Conservation (phyloP, 2,888 invertebrate genomes). For the Periphyllus acericola region DNA sequence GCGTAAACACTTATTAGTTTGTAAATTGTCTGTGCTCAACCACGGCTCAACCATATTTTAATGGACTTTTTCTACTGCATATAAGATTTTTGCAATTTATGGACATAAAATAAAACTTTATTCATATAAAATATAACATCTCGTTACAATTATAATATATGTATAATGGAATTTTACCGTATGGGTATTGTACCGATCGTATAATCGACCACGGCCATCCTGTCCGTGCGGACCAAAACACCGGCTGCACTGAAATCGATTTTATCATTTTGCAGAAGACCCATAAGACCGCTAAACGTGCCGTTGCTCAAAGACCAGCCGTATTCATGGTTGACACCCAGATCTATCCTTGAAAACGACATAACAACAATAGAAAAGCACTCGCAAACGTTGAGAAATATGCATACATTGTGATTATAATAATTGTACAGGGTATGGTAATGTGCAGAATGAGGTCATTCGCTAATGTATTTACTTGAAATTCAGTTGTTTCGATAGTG, state of each 20-base stretch:
- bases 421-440: too few relatives aligned
- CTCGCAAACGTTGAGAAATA: background rate
- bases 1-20: too few relatives aligned
- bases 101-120: too few relatives aligned
- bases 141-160: too few relatives aligned
- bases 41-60: too few relatives aligned
- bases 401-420: too few relatives aligned
- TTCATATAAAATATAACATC: too few relatives aligned
- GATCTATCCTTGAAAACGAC: slow-evolving; percentile 66
- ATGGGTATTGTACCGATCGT: slow-evolving; percentile 70
- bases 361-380: too few relatives aligned
- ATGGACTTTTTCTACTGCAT: too few relatives aligned
- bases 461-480: slow-evolving; percentile 66
- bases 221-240: slow-evolving; percentile 72
- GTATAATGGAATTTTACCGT: slow-evolving; percentile 65
- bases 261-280: slow-evolving; percentile 71
- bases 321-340: slow-evolving; percentile 69
- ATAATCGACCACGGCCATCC: slow-evolving; percentile 70
- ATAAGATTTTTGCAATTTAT: too few relatives aligned
- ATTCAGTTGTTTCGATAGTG: slow-evolving; percentile 68
- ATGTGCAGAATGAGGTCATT: too few relatives aligned
- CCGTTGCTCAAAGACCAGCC: slow-evolving; percentile 71
- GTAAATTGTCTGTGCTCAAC: too few relatives aligned
- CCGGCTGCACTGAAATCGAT: slow-evolving; percentile 71
- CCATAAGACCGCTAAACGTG: slow-evolving; percentile 72